Base-by-base conservation (phyloP, 2,113 vertebrate genomes). In the Eleginops maclovinus region DNA sequence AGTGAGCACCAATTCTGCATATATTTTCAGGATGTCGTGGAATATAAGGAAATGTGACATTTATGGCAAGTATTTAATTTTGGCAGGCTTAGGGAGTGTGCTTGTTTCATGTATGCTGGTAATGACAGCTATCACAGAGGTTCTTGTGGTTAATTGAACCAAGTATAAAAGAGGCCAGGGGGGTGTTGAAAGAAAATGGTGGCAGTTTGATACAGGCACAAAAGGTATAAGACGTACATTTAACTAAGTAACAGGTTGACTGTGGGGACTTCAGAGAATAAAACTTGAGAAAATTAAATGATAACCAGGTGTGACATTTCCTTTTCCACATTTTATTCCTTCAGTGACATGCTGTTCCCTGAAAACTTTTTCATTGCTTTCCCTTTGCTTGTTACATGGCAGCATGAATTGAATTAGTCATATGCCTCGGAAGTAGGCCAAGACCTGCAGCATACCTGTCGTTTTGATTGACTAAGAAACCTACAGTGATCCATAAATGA, bases 81-180 rank as follows among this genome's bases (percentile, higher is more conserved):
- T 80, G 60, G 61, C 47, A 79, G 56, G 28, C 58, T 51, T 71
- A 49, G 22, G 11, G n/a, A 73, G 62, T 67, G 10, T 66, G 71
- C 51, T 67, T 81, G 64, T 78, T 91, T 56, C 69, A 40, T 40
- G 7, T 64, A 28, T 41, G 59, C 62, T 79, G 54, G 78, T 86
- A 60, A 73, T 26, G 49, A 75, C 72, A 84, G 55, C 78, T 41
- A 77, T 63, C 56, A 59, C 53, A 41, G 43, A 65, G 15, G 41
- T 77, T 59, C 28, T 44, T 82, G 47, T 54, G 62, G 55, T 76
- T 89, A 86, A 91, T 89, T 92, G 82, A 63, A 81, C 81, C 13
- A 47, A 69, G 71, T 46, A 31, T 31, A 70, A 67, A n/a, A 62
- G 1, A 68, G 46, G 72, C 44, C 24, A 49, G 55, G 24, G 67